These are phyloP conservation scores for Apoda limacodes DNA, from an alignment of 2,888 invertebrate species.

Conservation along the genomic window DNA sequence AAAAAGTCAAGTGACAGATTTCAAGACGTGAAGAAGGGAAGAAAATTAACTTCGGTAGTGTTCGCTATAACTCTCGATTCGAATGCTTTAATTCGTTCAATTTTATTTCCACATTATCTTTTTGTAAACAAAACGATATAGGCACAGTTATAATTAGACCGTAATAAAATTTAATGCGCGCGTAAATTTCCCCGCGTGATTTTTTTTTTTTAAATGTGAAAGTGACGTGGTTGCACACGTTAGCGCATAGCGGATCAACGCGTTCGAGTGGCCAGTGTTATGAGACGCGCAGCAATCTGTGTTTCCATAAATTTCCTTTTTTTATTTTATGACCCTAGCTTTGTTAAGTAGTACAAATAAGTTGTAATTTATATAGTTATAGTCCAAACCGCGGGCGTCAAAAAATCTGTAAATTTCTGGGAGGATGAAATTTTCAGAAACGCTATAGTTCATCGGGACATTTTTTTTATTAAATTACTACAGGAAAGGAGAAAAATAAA, in stretches of 20 bases:
- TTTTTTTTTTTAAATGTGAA: conserved; percentile 43
- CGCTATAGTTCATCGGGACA: no score
- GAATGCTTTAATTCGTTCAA: conserved; percentile 19
- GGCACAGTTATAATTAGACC: conserved; percentile 25
- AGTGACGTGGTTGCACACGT: conserved; percentile 47
- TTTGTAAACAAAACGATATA: conserved; percentile 39
- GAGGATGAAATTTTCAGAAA: no score
- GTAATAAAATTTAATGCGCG: conserved; percentile 28
- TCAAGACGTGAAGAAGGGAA: conserved; percentile 31
- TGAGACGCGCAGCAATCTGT: no score
- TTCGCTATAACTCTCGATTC: conserved; percentile 19
- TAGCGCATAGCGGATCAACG: conserved; percentile 38
- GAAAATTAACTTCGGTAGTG: conserved; percentile 18
- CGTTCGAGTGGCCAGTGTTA: conserved; percentile 39
- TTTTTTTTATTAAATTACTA: no score
- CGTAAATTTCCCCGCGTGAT: conserved; percentile 40
- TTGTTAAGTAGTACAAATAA: no score
- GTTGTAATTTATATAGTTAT: no score
- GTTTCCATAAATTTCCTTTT: no score
- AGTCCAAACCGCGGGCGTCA: no score
- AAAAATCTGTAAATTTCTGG: no score
- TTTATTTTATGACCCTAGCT: no score
- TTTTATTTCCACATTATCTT: conserved; percentile 43
- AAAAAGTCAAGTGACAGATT: no score
- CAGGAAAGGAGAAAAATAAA: no score